Base-by-base conservation (phyloP, 2,888 invertebrate species). In the Cephus pygmeus region DNA sequence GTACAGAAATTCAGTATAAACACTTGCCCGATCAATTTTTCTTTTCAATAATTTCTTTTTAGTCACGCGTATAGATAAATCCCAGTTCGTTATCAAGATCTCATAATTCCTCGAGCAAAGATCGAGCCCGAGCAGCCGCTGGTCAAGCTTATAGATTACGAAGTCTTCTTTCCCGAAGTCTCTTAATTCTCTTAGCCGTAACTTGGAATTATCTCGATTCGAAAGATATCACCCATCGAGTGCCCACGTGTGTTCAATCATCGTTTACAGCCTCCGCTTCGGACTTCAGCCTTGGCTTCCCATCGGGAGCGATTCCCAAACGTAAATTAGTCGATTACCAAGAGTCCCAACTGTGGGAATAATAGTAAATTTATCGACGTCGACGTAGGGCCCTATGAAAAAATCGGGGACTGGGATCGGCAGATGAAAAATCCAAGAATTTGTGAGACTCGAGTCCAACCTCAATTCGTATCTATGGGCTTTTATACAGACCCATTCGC, bases 181-280 rank as follows among this genome's bases (percentile, higher is more conserved):
- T 71, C 71, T 71, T 71, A 71, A 71, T 71, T 71, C 34, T 31
- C 30, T n/a, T 31, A 31, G 71, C 33, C 71, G 31, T 71, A 71
- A 71, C 71, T 71, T 15, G 71, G 71, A 34, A 31, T 71, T 71
- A 71, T 31, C 71, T 12, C 71, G 71, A 71, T 71, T 9, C 71
- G 2, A n/a, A 71, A 71, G 71, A 11, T 71, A 71, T 71, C 33
- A n/a, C 23, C 71, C 31, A 34, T 71, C 71, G 12, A 34, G 71
- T n/a, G 31, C 71, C 71, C 71, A 71, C 71, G 71, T 71, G 33
- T 2, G 23, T 56, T 56, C 56, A 56, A 23, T 56, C 56, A 23
- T 56, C 56, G 9, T 56, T 56, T 23, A 15, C 23, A 23, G 23
- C 56, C 56, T 56, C 56, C 23, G 1, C 23, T 6, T 56, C 56